These are phyloP conservation scores for Pipistrellus nathusii DNA, from an alignment of 2,797 vertebrate species.

Conservation along the genomic window DNA sequence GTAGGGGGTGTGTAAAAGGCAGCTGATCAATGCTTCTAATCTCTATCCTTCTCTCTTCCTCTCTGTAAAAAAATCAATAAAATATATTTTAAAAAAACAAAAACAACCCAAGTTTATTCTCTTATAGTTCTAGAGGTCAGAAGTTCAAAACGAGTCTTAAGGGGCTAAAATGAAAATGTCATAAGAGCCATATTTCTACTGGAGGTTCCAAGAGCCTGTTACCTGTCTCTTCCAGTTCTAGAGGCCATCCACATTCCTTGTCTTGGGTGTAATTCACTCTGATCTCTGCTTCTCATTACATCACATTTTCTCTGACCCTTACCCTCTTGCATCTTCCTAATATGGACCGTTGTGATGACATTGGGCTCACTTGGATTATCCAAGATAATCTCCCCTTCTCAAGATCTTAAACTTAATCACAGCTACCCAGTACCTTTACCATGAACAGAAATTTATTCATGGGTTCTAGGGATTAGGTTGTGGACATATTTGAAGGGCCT, in stretches of 20 bases:
- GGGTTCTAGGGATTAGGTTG: neutral
- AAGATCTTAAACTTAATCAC: neutral
- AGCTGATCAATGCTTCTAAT: too few species aligned
- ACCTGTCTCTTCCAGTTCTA: neutral
- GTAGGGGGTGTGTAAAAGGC: too few species aligned
- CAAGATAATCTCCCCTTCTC: neutral
- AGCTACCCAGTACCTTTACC: neutral
- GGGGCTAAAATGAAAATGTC: neutral
- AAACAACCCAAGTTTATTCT: neutral
- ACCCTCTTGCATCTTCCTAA: too few species aligned
- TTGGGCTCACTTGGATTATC: neutral
- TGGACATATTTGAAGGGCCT: neutral
- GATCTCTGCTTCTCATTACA: neutral
- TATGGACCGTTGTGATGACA: neutral
- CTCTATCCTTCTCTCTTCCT: too few species aligned
- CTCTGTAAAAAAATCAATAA: too few species aligned
- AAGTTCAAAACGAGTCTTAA: neutral
- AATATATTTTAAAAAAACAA: too few species aligned
- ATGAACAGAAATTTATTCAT: neutral
- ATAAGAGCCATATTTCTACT: neutral
- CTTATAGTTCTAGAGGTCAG: neutral
- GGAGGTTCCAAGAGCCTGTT: neutral
- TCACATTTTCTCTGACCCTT: neutral
- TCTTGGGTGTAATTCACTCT: neutral
- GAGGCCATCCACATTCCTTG: neutral